A percentile compares a stretch with the other conserved stretches of the same genome.
Evolutionary conservation across 30 jellyfish, hydroid and myxozoan species (phyloP).

Genomic region (Turritopsis rubra): DNA sequence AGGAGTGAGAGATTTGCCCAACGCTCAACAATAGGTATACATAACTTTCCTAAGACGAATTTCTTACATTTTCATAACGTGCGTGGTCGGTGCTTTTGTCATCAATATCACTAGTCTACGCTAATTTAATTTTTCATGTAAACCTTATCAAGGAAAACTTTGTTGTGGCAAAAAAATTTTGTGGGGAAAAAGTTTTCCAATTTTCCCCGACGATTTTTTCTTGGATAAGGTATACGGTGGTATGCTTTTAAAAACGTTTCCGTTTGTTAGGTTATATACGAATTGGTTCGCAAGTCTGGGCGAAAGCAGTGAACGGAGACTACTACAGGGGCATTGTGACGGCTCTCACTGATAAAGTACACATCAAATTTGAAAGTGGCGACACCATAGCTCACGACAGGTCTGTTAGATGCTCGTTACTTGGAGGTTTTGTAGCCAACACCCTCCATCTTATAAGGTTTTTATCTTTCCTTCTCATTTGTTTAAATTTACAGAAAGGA

Average conservation of each 20-base stretch:
- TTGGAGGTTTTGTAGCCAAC: neutral
- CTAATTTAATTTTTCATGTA: neutral
- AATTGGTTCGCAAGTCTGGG: conserved; percentile 98
- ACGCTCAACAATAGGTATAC: conserved; percentile 90
- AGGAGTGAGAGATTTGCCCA: conserved; percentile 95
- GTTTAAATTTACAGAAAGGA: conserved; percentile 40
- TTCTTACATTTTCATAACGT: no score
- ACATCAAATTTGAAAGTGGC: conserved; percentile 85
- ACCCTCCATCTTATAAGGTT: neutral
- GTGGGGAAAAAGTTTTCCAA: no score
- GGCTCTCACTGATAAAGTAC: conserved; percentile 86
- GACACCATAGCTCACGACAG: conserved; percentile 93
- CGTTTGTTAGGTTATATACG: conserved; percentile 68
- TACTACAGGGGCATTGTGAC: conserved; percentile 89
- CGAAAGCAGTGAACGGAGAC: conserved; percentile 90
- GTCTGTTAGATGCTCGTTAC: conserved; percentile 23
- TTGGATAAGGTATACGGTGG: no score
- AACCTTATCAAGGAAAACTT: no score
- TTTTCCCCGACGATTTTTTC: no score
- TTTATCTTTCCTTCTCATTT: neutral
- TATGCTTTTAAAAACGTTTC: neutral
- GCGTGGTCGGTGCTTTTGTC: no score
- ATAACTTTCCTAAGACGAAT: no score
- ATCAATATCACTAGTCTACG: no score
- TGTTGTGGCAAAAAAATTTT: no score